Conservation (phyloP, 1,140 invertebrate genomes). For the Polyergus mexicanus region DNA sequence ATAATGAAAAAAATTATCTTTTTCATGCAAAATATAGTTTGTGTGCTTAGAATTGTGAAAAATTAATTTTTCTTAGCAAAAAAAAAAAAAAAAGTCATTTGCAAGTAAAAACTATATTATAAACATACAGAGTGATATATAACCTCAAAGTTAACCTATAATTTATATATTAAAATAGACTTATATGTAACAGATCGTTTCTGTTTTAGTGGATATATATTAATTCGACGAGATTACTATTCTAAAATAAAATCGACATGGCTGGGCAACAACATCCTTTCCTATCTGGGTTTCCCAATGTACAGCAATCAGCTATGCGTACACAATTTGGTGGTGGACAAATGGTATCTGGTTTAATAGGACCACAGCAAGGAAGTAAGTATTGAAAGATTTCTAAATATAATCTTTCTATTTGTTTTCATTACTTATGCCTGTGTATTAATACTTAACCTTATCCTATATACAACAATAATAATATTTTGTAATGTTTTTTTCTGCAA, state of each 20-base stretch:
- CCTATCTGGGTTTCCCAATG: slow-evolving; percentile 87
- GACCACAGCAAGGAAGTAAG: slow-evolving; percentile 84
- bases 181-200: not conserved
- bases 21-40: not conserved
- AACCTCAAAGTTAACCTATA: slow-evolving; percentile 62
- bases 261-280: slow-evolving; percentile 88
- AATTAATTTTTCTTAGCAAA: not conserved
- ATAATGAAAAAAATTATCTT: not conserved
- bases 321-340: slow-evolving; percentile 87
- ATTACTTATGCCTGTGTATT: not conserved
- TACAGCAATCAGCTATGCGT: slow-evolving; percentile 87
- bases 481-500: no score
- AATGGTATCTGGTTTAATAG: slow-evolving; percentile 87
- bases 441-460: not conserved
- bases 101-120: not conserved
- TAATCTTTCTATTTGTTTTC: not conserved
- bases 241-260: slow-evolving; percentile 80
- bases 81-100: not conserved
- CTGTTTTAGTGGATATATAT: not conserved
- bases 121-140: not conserved
- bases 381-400: not conserved
- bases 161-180: not conserved
- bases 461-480: no score
- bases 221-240: not conserved
- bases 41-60: not conserved